Evolutionary conservation across 2,888 invertebrate species (phyloP).

Genomic region (Escarpia spicata): DNA sequence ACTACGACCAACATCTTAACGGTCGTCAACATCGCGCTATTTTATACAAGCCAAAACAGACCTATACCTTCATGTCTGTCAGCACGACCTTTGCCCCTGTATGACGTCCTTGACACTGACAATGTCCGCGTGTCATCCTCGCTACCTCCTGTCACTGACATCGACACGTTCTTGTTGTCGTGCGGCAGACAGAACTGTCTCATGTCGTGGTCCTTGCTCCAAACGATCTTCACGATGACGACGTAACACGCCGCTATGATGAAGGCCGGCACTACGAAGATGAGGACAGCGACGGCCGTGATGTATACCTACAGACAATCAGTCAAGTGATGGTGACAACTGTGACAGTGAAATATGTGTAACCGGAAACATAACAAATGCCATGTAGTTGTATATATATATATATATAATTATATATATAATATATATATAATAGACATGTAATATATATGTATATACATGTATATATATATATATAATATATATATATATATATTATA

Average conservation of each 20-base stretch:
- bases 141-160: not conserved
- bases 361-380: not conserved
- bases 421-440: too few species aligned
- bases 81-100: not conserved
- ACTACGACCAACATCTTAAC: not conserved
- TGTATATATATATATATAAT: too few species aligned
- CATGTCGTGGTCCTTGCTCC: slow-evolving; percentile 74
- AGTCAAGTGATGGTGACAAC: slow-evolving; percentile 18
- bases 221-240: slow-evolving; percentile 90
- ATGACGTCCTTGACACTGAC: not conserved
- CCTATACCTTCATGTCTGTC: not conserved
- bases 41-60: not conserved
- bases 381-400: not conserved
- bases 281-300: slow-evolving; percentile 74
- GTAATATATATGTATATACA: too few species aligned
- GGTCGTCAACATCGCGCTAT: not conserved
- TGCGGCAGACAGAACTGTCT: not conserved
- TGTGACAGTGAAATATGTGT: not conserved
- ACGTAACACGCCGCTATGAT: slow-evolving; percentile 91
- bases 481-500: too few species aligned
- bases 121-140: not conserved
- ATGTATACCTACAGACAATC: slow-evolving; percentile 78
- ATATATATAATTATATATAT: too few species aligned
- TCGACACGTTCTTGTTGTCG: not conserved
- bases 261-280: slow-evolving; percentile 86